These are phyloP conservation scores for Prionailurus viverrinus DNA, from an alignment of 2,113 vertebrate species.

Conservation along the genomic window DNA sequence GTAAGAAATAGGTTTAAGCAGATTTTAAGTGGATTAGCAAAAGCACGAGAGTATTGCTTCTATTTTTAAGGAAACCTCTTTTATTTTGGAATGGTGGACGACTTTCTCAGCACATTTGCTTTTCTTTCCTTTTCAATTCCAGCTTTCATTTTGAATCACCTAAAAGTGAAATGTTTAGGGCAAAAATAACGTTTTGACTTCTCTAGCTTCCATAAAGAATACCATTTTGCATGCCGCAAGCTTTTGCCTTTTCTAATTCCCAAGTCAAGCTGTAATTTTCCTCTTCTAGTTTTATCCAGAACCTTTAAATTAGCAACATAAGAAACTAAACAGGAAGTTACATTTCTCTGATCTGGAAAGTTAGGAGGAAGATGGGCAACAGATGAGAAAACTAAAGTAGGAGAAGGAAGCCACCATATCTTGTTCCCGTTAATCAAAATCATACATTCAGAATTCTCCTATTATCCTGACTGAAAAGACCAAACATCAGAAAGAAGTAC, in stretches of 20 bases:
- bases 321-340: conserved; percentile 66
- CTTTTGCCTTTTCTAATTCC: conserved; percentile 8
- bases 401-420: background rate
- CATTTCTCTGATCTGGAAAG: conserved; percentile 60
- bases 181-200: background rate
- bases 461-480: background rate
- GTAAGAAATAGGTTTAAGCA: background rate
- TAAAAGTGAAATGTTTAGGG: background rate
- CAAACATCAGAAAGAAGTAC: background rate
- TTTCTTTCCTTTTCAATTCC: conserved; percentile 1
- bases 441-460: background rate
- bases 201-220: background rate
- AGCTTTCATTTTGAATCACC: background rate
- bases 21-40: conserved; percentile 35
- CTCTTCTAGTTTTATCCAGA: conserved; percentile 50
- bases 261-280: conserved; percentile 36
- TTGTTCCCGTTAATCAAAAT: conserved; percentile 56
- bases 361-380: conserved; percentile 51
- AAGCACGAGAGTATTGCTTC: background rate
- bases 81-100: background rate
- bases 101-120: background rate
- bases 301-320: conserved; percentile 43
- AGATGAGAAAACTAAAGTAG: conserved; percentile 18
- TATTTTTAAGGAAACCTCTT: background rate
- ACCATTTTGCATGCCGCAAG: background rate